Conservation (phyloP, 1,140 invertebrate species). For the Colletes latitarsis region DNA sequence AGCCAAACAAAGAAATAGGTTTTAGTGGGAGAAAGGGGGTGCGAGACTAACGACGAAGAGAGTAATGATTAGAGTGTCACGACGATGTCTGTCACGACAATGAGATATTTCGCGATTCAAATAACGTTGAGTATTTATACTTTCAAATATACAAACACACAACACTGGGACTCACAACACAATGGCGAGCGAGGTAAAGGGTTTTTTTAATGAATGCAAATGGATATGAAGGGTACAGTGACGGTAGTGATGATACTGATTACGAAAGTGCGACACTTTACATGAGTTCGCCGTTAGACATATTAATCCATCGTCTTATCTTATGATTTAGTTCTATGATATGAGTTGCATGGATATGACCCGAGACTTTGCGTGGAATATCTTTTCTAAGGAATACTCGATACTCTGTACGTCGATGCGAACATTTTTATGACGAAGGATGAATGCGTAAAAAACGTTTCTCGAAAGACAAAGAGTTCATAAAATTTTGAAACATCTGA, state of each 20-base stretch:
- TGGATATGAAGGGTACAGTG: slow-evolving; percentile 54
- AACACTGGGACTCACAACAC: slow-evolving; percentile 78
- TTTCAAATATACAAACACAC: slow-evolving; percentile 80
- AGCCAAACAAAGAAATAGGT: background rate
- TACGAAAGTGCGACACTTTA: slow-evolving; percentile 60
- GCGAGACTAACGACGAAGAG: slow-evolving; percentile 44
- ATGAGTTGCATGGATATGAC: background rate
- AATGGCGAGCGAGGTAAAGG: slow-evolving; percentile 68
- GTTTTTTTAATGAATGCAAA: slow-evolving; percentile 55
- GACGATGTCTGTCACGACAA: slow-evolving; percentile 64
- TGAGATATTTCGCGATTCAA: slow-evolving; percentile 72
- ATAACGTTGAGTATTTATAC: slow-evolving; percentile 82
- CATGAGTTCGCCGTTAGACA: slow-evolving; percentile 56
- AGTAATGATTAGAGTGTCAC: slow-evolving; percentile 58
- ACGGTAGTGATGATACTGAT: slow-evolving; percentile 64
- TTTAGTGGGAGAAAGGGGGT: background rate
- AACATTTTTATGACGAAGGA: too few relatives aligned
- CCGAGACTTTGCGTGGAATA: slow-evolving; percentile 24
- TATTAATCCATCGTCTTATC: slow-evolving; percentile 57
- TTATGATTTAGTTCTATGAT: background rate
- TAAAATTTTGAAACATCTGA: background rate
- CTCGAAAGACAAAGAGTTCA: too few relatives aligned
- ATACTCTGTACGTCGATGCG: too few relatives aligned
- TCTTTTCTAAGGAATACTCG: background rate
- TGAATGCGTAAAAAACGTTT: too few relatives aligned